These are phyloP conservation scores for Oplegnathus fasciatus DNA, from an alignment of 2,113 vertebrate species.

Conservation along the genomic window DNA sequence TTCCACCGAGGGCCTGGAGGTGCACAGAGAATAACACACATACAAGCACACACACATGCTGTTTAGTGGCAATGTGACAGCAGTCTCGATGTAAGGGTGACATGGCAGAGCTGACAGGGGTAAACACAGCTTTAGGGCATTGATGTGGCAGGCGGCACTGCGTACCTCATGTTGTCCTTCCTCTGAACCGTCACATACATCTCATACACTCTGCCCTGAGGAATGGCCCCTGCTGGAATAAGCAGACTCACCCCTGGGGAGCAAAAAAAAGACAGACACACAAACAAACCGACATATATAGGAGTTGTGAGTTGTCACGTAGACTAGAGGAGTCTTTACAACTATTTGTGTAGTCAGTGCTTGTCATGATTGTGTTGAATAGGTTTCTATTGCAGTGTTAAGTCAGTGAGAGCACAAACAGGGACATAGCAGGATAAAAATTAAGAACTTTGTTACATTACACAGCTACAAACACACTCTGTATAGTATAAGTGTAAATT, in stretches of 20 bases:
- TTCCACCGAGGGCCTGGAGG: conserved; percentile 90
- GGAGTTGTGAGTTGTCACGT: conserved; percentile 10
- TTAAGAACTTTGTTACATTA: not conserved
- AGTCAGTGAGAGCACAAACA: not conserved
- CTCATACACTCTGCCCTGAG: conserved; percentile 97
- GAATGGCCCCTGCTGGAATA: conserved; percentile 95
- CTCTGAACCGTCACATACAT: conserved; percentile 99
- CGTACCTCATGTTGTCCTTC: conserved; percentile 97
- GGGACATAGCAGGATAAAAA: not conserved
- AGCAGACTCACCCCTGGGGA: conserved; percentile 94
- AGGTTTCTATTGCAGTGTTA: not conserved
- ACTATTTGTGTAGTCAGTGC: not conserved
- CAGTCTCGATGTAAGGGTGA: conserved; percentile 23
- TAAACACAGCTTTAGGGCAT: conserved; percentile 46
- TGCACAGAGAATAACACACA: conserved; percentile 30
- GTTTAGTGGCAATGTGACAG: conserved; percentile 57
- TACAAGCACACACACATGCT: conserved; percentile 27
- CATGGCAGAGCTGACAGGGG: conserved; percentile 38
- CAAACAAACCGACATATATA: conserved; percentile 38
- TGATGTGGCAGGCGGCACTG: conserved; percentile 30
- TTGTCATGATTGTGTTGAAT: not conserved
- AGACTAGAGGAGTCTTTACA: not conserved
- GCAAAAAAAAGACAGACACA: conserved; percentile 53
- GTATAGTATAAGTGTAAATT: not conserved
- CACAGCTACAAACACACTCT: not conserved